These are phyloP conservation scores for Ellobium chinense DNA, from an alignment of 2,888 invertebrate genomes.

Conservation along the genomic window DNA sequence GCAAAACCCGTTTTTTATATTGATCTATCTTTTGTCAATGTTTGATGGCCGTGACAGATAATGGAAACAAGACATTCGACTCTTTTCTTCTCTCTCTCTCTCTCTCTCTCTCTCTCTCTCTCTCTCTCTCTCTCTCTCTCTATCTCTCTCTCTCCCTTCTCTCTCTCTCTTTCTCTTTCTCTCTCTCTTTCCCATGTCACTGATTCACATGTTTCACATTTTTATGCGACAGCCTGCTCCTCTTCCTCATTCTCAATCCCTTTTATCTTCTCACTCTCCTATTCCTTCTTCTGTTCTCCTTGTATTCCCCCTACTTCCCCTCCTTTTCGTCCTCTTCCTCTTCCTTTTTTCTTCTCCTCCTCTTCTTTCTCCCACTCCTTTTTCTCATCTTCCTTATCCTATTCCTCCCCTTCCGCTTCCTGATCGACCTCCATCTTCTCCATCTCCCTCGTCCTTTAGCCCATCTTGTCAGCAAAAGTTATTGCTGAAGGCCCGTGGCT, in stretches of 20 bases:
- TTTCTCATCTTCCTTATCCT: constrained; percentile 19
- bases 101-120: constrained; percentile 19
- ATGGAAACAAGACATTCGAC: no score
- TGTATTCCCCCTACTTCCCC: neutral
- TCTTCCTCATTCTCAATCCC: neutral
- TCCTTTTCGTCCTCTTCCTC: neutral
- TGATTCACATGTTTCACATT: no score
- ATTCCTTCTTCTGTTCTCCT: neutral
- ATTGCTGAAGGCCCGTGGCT: no score
- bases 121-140: neutral
- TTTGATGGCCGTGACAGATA: no score
- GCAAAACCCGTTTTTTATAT: neutral
- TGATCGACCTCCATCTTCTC: neutral
- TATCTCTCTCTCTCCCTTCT: neutral
- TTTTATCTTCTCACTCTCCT: constrained; percentile 3
- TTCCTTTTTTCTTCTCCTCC: neutral
- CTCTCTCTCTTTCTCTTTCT: neutral
- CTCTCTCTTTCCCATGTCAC: neutral
- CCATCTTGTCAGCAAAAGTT: no score
- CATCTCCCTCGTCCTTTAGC: neutral
- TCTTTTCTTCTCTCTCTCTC: neutral
- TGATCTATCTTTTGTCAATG: neutral
- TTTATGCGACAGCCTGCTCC: no score
- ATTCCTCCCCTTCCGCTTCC: neutral
- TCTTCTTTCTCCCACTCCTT: neutral